A percentile compares a stretch with the other conserved stretches of the same genome.
These are phyloP conservation scores for Pardosa pseudoannulata DNA, from an alignment of 2,888 invertebrate species.

Conservation along the genomic window DNA sequence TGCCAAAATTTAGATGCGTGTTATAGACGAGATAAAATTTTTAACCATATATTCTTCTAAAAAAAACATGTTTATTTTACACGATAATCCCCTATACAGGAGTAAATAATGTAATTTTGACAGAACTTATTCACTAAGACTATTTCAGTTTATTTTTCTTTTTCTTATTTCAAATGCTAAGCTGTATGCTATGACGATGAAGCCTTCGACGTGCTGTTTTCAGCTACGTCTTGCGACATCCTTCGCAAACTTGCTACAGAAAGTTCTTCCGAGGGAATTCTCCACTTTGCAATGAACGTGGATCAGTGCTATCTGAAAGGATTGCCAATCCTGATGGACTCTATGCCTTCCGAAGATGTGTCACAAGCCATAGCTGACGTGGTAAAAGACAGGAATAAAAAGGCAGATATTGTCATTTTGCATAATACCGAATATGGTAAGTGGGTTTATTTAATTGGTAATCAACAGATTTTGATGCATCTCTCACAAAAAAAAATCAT, in stretches of 20 bases:
- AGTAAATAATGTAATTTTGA: no score
- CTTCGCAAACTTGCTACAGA: slow-evolving; percentile 5
- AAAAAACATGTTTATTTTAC: no score
- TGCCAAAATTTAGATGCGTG: no score
- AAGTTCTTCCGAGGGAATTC: slow-evolving; percentile 25
- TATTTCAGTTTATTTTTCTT: no score
- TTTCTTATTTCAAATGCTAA: not conserved
- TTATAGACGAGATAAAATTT: no score
- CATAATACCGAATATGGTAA: slow-evolving; percentile 52
- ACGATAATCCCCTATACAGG: no score
- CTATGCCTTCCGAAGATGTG: slow-evolving; percentile 29
- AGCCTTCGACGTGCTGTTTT: slow-evolving; percentile 48
- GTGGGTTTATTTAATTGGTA: no score
- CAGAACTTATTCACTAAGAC: no score
- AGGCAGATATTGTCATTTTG: slow-evolving; percentile 36
- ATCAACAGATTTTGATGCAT: no score
- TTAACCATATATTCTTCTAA: no score
- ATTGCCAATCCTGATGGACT: not conserved
- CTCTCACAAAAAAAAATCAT: no score
- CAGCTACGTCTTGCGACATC: slow-evolving; percentile 50
- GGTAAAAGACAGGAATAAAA: slow-evolving; percentile 12
- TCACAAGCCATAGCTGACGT: slow-evolving; percentile 53
- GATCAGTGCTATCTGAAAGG: slow-evolving; percentile 12
- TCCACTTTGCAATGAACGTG: slow-evolving; percentile 50
- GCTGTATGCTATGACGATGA: slow-evolving; percentile 32